These are phyloP conservation scores for Lepetodrilus schrolli DNA, from an alignment of 2,888 invertebrate species.

Conservation along the genomic window DNA sequence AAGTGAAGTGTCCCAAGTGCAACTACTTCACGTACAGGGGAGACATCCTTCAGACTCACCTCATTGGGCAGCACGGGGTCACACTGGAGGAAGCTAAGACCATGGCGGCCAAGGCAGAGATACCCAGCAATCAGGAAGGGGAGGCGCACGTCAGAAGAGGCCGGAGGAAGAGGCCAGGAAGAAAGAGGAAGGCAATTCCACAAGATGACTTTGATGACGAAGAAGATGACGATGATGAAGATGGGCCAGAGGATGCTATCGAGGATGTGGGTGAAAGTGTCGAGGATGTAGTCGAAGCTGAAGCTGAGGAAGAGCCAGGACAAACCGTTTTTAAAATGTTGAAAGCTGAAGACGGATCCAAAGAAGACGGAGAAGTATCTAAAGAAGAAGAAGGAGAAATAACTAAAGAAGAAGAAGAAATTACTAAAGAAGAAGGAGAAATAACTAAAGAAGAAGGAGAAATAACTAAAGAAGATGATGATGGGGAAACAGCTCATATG, in stretches of 20 bases:
- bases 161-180: slow-evolving; percentile 26
- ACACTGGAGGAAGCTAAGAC: slow-evolving; percentile 20
- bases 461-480: no score
- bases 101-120: not conserved
- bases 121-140: slow-evolving; percentile 19
- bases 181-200: not conserved
- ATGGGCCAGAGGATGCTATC: not conserved
- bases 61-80: slow-evolving; percentile 21
- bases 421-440: slow-evolving; percentile 34
- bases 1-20: slow-evolving; percentile 32
- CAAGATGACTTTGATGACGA: slow-evolving; percentile 1
- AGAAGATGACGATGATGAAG: slow-evolving; percentile 14
- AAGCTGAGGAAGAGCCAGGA: slow-evolving; percentile 14
- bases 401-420: slow-evolving; percentile 44
- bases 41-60: slow-evolving; percentile 29
- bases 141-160: slow-evolving; percentile 27
- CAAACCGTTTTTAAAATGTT: no score
- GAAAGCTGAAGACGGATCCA: not conserved
- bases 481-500: no score
- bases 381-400: slow-evolving; percentile 15
- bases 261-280: not conserved
- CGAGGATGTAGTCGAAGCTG: slow-evolving; percentile 24
- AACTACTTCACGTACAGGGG: slow-evolving; percentile 27
- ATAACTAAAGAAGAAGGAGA: not conserved
- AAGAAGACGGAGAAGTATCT: not conserved